These are phyloP conservation scores for Anolis carolinensis DNA, from an alignment of 2,113 vertebrate genomes.

Conservation along the genomic window DNA sequence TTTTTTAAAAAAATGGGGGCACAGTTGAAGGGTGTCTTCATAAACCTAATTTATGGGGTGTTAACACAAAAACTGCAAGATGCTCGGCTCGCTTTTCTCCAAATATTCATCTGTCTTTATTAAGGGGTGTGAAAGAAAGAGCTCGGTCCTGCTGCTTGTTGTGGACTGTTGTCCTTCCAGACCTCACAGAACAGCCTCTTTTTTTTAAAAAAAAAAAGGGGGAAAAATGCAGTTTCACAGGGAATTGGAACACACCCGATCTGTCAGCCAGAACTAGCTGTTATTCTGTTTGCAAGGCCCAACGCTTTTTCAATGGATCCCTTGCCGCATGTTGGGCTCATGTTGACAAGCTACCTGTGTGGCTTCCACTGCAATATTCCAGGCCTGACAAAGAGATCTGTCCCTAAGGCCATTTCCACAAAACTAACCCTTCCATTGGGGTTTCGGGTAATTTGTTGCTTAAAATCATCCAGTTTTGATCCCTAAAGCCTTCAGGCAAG, in stretches of 20 bases:
- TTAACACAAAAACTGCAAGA: not conserved
- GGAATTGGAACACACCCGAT: not conserved
- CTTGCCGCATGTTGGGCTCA: conserved; percentile 39
- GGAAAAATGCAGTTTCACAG: conserved; percentile 25
- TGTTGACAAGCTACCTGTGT: conserved; percentile 52
- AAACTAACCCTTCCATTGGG: too few relatives aligned
- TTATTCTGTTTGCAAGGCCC: conserved; percentile 53
- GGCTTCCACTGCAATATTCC: conserved; percentile 44
- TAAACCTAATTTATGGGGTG: conserved; percentile 14
- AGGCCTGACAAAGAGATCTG: conserved; percentile 52
- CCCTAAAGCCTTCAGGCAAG: too few relatives aligned
- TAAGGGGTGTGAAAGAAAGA: not conserved
- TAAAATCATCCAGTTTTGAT: too few relatives aligned
- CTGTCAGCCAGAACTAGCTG: conserved; percentile 47
- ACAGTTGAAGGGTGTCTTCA: not conserved
- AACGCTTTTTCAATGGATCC: conserved; percentile 49
- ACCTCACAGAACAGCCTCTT: conserved; percentile 55
- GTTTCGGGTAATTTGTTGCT: too few relatives aligned
- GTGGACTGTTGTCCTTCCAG: conserved; percentile 16
- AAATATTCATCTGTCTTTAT: not conserved
- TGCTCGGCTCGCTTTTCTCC: conserved; percentile 14
- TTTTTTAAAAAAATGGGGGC: conserved; percentile 7
- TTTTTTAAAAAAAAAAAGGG: too few relatives aligned
- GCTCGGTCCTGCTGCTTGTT: conserved; percentile 14
- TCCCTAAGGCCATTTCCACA: conserved; percentile 19